These are phyloP conservation scores for Lagopus leucura DNA, from an alignment of 2,113 vertebrate genomes.

Conservation along the genomic window DNA sequence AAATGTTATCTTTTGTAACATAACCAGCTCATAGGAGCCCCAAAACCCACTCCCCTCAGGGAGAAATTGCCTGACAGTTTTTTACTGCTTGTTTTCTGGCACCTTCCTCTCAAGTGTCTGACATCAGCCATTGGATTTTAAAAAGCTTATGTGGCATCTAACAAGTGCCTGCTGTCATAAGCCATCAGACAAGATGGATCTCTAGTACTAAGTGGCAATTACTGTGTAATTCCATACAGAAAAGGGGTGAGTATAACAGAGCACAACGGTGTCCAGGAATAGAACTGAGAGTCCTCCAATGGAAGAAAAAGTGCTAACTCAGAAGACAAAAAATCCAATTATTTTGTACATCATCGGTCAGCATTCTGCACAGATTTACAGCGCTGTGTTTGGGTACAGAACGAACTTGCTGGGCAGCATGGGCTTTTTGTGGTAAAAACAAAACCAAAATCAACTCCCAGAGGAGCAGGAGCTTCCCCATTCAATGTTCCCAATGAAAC, in stretches of 20 bases:
- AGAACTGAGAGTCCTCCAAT: fast-evolving
- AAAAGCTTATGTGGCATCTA: background rate
- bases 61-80: background rate
- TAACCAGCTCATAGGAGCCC: background rate
- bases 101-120: background rate
- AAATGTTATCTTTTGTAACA: background rate
- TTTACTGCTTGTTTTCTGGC: background rate
- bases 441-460: background rate
- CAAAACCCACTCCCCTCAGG: background rate
- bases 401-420: background rate
- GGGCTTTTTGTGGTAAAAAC: background rate
- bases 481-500: background rate
- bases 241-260: background rate
- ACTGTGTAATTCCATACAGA: fast-evolving
- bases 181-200: background rate
- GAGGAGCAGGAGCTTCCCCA: background rate
- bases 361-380: background rate
- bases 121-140: background rate
- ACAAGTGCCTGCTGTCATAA: background rate
- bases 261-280: fast-evolving
- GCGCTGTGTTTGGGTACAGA: background rate
- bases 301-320: background rate
- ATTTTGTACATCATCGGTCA: background rate
- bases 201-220: fast-evolving
- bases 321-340: background rate